Percentiles rank a stretch among this genome's conserved stretches.
Conservation (phyloP, 2,113 vertebrate genomes). For the Grus americana region DNA sequence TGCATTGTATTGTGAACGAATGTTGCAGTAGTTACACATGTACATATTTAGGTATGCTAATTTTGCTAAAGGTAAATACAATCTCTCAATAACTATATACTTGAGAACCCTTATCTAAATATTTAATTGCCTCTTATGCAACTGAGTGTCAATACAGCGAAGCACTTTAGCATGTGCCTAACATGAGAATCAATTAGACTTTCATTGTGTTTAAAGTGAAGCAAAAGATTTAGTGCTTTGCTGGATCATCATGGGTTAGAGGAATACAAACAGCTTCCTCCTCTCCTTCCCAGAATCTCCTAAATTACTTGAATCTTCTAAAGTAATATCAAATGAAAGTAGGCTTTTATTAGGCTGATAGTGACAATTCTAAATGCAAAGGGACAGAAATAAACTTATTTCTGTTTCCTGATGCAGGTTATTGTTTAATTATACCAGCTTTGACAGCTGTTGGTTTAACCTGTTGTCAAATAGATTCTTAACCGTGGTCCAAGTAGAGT, state of each 20-base stretch:
- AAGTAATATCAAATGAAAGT: neutral
- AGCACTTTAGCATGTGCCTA: neutral
- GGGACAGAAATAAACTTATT: neutral
- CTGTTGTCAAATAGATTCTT: neutral
- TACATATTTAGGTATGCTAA: neutral
- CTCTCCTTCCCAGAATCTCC: neutral
- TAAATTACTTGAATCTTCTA: neutral
- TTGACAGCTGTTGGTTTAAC: neutral
- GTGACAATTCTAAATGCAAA: neutral
- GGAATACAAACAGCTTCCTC: neutral
- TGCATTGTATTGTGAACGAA: neutral
- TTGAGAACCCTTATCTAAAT: constrained; percentile 34
- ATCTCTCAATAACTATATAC: neutral
- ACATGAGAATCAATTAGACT: neutral
- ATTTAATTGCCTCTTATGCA: constrained; percentile 26
- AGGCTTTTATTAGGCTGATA: neutral
- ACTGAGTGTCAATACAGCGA: neutral
- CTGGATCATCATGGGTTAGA: neutral
- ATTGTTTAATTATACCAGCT: neutral
- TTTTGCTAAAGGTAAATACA: constrained; percentile 7
- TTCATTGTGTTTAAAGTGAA: neutral
- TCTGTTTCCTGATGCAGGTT: neutral
- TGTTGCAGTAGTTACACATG: neutral
- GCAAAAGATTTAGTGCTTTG: neutral
- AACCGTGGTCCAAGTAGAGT: neutral